Conservation (phyloP, 2,888 invertebrate species). For the Agrilus mali region DNA sequence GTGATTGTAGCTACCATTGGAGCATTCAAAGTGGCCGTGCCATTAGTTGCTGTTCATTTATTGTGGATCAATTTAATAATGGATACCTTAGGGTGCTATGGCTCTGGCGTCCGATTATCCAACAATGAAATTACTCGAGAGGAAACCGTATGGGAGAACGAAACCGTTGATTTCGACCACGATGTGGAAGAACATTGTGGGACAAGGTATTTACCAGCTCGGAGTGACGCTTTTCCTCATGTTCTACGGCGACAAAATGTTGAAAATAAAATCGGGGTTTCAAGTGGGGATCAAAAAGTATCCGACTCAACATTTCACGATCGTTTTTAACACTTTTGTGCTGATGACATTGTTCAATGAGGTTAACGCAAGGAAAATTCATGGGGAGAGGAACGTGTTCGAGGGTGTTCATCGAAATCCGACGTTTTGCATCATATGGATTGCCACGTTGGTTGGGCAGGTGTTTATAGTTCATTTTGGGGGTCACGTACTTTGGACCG, state of each 20-base stretch:
- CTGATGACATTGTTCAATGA: constrained; percentile 99
- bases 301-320: constrained; percentile 95
- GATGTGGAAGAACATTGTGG: constrained; percentile 99
- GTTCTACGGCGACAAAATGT: constrained; percentile 77
- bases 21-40: constrained; percentile 97
- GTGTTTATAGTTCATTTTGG: constrained; percentile 92
- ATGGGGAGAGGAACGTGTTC: constrained; percentile 97
- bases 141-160: constrained; percentile 96
- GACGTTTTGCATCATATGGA: constrained; percentile 97
- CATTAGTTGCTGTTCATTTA: constrained; percentile 97
- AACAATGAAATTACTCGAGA: constrained; percentile 78
- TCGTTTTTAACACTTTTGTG: constrained; percentile 99
- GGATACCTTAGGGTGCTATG: constrained; percentile 95
- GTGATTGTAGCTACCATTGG: constrained; percentile 98
- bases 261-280: constrained; percentile 89
- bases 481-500: constrained; percentile 93
- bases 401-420: constrained; percentile 95
- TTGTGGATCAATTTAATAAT: constrained; percentile 99
- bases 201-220: constrained; percentile 94
- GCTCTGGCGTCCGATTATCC: constrained; percentile 96
- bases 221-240: constrained; percentile 86
- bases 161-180: constrained; percentile 96
- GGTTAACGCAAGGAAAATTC: constrained; percentile 98
- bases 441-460: constrained; percentile 88
- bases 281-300: constrained; percentile 60